Base-by-base conservation (phyloP, 2,888 invertebrate species). In the Anaspis maculata region DNA sequence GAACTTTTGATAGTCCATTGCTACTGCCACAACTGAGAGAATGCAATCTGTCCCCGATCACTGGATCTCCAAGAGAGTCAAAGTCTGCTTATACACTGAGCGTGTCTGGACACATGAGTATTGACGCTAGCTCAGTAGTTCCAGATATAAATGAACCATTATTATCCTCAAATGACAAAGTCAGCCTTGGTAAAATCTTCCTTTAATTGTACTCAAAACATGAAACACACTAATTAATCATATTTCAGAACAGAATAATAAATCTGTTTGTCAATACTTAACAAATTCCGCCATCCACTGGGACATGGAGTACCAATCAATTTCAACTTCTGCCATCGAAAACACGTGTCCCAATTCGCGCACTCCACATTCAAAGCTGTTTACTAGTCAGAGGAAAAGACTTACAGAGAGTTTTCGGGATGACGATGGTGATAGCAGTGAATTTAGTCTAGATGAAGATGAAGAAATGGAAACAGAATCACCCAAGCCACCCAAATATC, bases 1-100 rank as follows among this genome's bases (percentile, higher is more conserved):
- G 25, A 30, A 10, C 34, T 11, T 39, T 39, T 23, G 45, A 41
- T 13, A 43, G 41, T 25, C 32, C 37, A 1, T 13, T 32, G 1
- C 48, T 52, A 15, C 42, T 45, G 22, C 45, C 49, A 0, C 47
- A 51, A 35, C 27, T 54, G 14, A 39, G 40, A 12, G 52, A 53
- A 9, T 58, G 56, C 31, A 48, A 43, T 32, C 40, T 61, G 13
- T 60, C 62, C 15, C 59, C 59, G 3, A 53, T 59, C 14, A 34
- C 38, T 3, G 44, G 44, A 22, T 43, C 45, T 3, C 34, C 49
- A 3, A 35, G 23, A 7, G 7, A 13, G 13, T 70, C 69, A 37
- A 62, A 66, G 7, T 73, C 73, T 0, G 70, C 68, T 2, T 69
- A 70, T 45, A 70, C 71, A 48, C 54, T 72, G 9, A 44, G 36